Base-by-base conservation (phyloP, 2,113 vertebrate genomes). In the Plectropomus leopardus region DNA sequence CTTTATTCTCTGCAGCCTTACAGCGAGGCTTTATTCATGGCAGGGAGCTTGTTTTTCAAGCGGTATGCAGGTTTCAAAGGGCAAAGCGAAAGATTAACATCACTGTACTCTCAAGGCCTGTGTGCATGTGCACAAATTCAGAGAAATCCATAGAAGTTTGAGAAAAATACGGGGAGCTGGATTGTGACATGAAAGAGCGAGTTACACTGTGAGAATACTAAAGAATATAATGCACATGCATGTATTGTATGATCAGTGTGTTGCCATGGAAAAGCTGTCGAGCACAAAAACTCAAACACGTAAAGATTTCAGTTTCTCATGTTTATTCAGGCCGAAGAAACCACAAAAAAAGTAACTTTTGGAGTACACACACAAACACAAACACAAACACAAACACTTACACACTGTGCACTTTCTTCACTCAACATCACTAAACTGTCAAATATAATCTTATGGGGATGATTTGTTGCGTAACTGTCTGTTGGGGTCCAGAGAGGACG, bases 41-140 rank as follows among this genome's bases (percentile, higher is more conserved):
- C 21, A 24, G 54, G 60, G 47, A 68, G 61, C 66, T 63, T 48
- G 47, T 72, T 73, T 75, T 75, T 85, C n/a, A 61, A 72, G 54
- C 40, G 16, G 23, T 30, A 30, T 76, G 63, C 4, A 3, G 50
- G 15, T 77, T 81, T 81, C 68, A 63, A 76, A 67, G 48, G 66
- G 23, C 30, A 72, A 30, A 61, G 76, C 34, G 19, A 69, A 63
- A 75, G 32, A 80, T 81, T 54, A 74, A 47, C 63, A 36, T 64
- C 30, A 30, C 72, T 75, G 79, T 57, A 55, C 79, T 57, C 28
- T 64, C 65, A 50, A 48, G 50, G 40, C 40, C 57, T 40, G 57
- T 47, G 28, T 63, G 47, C 19, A 21, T 40, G 51, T 48, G 42
- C 3, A 4, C 7, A 40, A 19, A 64, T 64, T 30, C 42, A 28